Evolutionary conservation across 1,140 invertebrate species (phyloP), one percentile per base, ranked within the genome.

Genomic region (Drosophila santomea): DNA sequence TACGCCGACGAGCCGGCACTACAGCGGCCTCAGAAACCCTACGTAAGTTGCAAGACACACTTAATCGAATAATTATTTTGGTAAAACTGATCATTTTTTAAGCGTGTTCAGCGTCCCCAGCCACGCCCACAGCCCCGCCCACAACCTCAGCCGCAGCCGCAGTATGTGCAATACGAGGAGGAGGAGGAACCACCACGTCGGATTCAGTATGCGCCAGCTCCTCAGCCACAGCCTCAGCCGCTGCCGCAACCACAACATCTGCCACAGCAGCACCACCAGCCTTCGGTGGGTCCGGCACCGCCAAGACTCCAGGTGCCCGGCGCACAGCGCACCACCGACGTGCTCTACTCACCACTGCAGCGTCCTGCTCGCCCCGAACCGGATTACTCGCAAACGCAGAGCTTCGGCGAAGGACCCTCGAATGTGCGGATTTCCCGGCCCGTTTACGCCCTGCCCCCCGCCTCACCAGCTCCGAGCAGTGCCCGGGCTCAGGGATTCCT

Each of bases 1-100:
- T 93, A 93, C 41, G 91, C 93, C 43, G 93, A 94, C 76, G 91
- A 94, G 72, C 45, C 88, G 55, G 72, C 62, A n/a, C 76, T 74
- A 11, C 78, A 90, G 54, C 62, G 92, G 63, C 79, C 93, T 76
- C 83, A 92, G 86, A 58, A 83, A 57, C 90, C 88, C 5, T 92
- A 92, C 45, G 91, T 92, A 85, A 86, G 80, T 39, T 20, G 0
- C 11, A 4, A 7, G 10, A 20, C n/a, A 10, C n/a, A 11, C 1
- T 2, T 17, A 11, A 4, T 17, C 1, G 1, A 28, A 12, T 38
- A 17, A 38, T 12, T 39, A n/a, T 3, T 36, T 51, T n/a, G 10
- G 10, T 10, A 36, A 45, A 2, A 20, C 5, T 20, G 0, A 20
- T 6, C 15, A 36, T 15, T 23, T 20, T 44, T 3, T 39, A 91